Percentiles rank a stretch among this genome's conserved stretches.
Evolutionary conservation across 2,113 vertebrate species (phyloP).

Genomic region (Passerina amoena): DNA sequence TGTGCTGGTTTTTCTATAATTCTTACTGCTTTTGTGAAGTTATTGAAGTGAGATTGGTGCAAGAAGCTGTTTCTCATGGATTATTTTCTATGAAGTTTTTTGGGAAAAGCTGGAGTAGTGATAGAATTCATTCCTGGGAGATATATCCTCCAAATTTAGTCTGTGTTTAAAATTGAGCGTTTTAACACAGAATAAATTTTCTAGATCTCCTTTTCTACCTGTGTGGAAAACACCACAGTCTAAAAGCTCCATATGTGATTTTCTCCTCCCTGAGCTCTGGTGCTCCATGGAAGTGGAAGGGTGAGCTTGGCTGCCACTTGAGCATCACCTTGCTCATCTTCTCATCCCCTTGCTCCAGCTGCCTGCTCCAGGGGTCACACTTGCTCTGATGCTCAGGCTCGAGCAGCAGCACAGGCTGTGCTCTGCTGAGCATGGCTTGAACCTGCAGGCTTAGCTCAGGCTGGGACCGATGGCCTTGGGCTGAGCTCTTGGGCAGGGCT

Average conservation of each 20-base stretch:
- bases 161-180: neutral
- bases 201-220: neutral
- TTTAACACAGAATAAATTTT: neutral
- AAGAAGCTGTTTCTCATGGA: neutral
- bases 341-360: neutral
- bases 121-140: neutral
- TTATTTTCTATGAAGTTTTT: neutral
- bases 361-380: neutral
- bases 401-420: neutral
- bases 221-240: fast-evolving
- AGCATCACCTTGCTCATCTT: neutral
- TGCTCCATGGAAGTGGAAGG: fast-evolving
- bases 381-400: neutral
- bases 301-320: neutral
- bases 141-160: neutral
- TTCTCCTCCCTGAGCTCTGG: neutral
- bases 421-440: neutral
- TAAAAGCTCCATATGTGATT: neutral
- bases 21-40: neutral
- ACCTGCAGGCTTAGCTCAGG: neutral
- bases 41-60: neutral
- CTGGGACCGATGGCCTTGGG: neutral
- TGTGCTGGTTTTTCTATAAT: neutral
- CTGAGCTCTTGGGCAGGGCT: neutral
- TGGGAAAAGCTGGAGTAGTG: neutral